phyloP scores from a whole-genome alignment of 2,888 invertebrate genomes.

The Pristionchus arcanus region DNA sequence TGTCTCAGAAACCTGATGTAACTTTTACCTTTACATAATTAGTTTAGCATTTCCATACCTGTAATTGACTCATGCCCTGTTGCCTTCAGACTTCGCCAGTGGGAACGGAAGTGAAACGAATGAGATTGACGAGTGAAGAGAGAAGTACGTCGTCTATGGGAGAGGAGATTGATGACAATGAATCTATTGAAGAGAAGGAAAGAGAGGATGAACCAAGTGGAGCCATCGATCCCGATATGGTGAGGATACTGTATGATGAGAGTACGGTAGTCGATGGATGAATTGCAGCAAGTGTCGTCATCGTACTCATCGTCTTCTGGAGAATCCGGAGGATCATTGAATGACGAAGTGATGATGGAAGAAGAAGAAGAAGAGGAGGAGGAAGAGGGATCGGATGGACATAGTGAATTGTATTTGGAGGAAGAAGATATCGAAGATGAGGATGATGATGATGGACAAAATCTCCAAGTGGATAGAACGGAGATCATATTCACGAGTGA shows the following conservation, averaged over 20 bases:
- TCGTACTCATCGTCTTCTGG: neutral
- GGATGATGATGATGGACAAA: conserved; percentile 29
- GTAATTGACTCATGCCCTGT: neutral
- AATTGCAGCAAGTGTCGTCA: conserved; percentile 20
- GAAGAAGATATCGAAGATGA: conserved; percentile 20
- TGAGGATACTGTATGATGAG: neutral
- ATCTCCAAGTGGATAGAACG: conserved; percentile 8
- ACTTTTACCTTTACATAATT: neutral
- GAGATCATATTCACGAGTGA: neutral
- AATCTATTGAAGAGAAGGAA: neutral
- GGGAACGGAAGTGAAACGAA: conserved; percentile 1
- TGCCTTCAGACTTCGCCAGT: neutral
- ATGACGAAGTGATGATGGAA: neutral
- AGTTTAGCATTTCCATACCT: neutral
- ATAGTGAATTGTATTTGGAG: neutral
- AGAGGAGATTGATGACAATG: neutral
- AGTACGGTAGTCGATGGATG: conserved; percentile 1
- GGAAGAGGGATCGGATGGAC: neutral
- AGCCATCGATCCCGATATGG: neutral
- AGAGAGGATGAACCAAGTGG: neutral
- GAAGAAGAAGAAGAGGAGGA: neutral
- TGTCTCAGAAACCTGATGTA: neutral
- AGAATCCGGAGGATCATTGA: neutral
- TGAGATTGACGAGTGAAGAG: neutral
- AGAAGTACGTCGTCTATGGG: neutral